Percentiles rank a stretch among this genome's conserved stretches.
These are phyloP conservation scores for Colostygia pectinataria DNA, from an alignment of 2,888 invertebrate species.

Conservation along the genomic window DNA sequence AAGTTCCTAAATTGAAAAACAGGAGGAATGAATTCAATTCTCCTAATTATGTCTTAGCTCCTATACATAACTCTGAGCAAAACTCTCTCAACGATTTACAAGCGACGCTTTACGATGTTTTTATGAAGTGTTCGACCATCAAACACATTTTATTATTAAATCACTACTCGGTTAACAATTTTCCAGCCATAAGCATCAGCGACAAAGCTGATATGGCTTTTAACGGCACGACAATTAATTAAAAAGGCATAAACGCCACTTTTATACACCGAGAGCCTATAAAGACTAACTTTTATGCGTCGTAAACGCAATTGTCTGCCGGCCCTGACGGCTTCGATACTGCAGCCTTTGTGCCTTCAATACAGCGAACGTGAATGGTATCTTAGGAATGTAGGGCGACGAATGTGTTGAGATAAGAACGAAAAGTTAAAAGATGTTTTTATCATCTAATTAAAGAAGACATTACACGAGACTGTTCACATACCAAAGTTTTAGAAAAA, in stretches of 20 bases:
- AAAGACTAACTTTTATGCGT: slow-evolving; percentile 83
- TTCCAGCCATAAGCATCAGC: slow-evolving; percentile 70
- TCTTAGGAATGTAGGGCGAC: slow-evolving; percentile 51
- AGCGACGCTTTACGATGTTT: slow-evolving; percentile 63
- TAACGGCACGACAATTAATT: slow-evolving; percentile 81
- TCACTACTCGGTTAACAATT: slow-evolving; percentile 76
- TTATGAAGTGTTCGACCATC: slow-evolving; percentile 70
- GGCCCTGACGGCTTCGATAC: slow-evolving; percentile 69
- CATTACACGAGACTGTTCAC: neutral
- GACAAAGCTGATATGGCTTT: slow-evolving; percentile 76
- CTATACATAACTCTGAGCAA: slow-evolving; percentile 45
- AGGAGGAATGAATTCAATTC: neutral
- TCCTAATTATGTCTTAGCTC: slow-evolving; percentile 13
- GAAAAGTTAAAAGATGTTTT: slow-evolving; percentile 12
- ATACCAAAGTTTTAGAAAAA: slow-evolving; percentile 2
- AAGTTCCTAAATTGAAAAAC: slow-evolving; percentile 2
- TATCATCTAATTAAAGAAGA: neutral
- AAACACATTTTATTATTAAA: slow-evolving; percentile 75
- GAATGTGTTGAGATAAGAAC: slow-evolving; percentile 39
- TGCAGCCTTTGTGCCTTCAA: slow-evolving; percentile 49
- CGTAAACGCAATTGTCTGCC: slow-evolving; percentile 82
- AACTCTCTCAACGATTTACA: slow-evolving; percentile 52
- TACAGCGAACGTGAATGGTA: slow-evolving; percentile 44
- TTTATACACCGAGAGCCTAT: slow-evolving; percentile 80
- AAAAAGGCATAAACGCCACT: slow-evolving; percentile 81